Evolutionary conservation across 2,113 vertebrate genomes (phyloP), one percentile per base, ranked within the genome.

Genomic region (Sander lucioperca): DNA sequence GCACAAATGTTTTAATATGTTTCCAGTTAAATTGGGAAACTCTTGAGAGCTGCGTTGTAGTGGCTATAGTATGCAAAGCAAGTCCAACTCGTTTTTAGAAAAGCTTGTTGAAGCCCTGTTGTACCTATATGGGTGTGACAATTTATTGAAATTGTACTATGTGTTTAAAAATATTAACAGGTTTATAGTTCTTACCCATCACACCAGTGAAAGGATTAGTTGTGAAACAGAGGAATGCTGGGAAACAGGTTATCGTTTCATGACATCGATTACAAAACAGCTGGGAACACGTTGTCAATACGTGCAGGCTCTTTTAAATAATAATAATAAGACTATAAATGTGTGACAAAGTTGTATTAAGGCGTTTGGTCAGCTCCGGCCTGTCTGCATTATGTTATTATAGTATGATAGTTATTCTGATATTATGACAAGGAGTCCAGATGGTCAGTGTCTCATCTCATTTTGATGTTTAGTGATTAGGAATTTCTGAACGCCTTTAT

Each of bases 401-500:
- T 8, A 36, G 39, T 30, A 18, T 16, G 23, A 77, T 21, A 66
- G 51, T 64, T 73, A 33, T 66, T 76, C n/a, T 48, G 59, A 73
- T 30, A 68, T 36, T 54, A 66, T 30, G 72, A 73, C 23, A 36
- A 33, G 79, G 65, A 80, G 86, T 50, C 47, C 63, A 84, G 68
- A 48, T 88, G 86, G 73, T 47, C 82, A 78, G 51, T 64, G 63
- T 51, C 74, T 77, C 79, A 16, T 82, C 51, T 73, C 70, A n/a
- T 85, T 56, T 68, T 61, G 70, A 90, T 71, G 76, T 86, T 86
- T 82, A 48, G 72, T 76, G 85, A 91, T 90, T 64, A 83, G 67
- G 69, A 85, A 92, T 90, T 89, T 92, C 80, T 74, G 79, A 90
- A 89, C 69, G 65, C 69, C 84, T 76, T 61, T 64, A 77, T 92